phyloP scores from a whole-genome alignment of 2,113 vertebrate genomes.

The Poicephalus meyeri region DNA sequence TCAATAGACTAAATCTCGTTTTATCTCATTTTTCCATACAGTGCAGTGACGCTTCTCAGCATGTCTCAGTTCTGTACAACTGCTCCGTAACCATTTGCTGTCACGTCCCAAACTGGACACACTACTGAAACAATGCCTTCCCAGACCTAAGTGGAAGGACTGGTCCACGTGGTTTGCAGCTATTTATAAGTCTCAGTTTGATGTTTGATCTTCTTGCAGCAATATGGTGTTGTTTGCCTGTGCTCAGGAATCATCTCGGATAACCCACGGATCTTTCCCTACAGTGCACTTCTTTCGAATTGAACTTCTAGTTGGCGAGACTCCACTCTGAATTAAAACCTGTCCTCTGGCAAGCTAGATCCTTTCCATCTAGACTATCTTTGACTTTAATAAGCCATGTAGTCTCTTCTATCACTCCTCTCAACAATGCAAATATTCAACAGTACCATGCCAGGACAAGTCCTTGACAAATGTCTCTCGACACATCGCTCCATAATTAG shows the following conservation, averaged over 20 bases:
- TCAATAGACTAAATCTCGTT: not conserved
- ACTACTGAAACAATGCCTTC: not conserved
- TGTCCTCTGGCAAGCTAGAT: not conserved
- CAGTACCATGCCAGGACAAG: not conserved
- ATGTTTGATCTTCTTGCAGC: not conserved
- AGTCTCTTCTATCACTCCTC: not conserved
- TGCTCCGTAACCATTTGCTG: not conserved
- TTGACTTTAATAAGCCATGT: not conserved
- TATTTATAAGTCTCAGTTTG: not conserved
- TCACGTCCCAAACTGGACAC: accelerated
- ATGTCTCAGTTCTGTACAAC: not conserved
- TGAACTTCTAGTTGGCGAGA: not conserved
- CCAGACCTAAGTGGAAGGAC: not conserved
- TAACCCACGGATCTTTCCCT: not conserved
- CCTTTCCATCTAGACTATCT: not conserved
- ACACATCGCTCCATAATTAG: not conserved
- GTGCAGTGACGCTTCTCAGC: not conserved
- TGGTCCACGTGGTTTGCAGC: not conserved
- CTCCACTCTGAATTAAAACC: not conserved
- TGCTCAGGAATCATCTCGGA: not conserved
- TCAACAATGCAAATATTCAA: not conserved
- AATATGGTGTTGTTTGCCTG: not conserved
- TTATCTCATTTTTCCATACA: not conserved
- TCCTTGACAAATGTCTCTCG: not conserved
- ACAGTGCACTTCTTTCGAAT: not conserved